Conservation (phyloP, 2,113 vertebrate species). For the Cromileptes altivelis region DNA sequence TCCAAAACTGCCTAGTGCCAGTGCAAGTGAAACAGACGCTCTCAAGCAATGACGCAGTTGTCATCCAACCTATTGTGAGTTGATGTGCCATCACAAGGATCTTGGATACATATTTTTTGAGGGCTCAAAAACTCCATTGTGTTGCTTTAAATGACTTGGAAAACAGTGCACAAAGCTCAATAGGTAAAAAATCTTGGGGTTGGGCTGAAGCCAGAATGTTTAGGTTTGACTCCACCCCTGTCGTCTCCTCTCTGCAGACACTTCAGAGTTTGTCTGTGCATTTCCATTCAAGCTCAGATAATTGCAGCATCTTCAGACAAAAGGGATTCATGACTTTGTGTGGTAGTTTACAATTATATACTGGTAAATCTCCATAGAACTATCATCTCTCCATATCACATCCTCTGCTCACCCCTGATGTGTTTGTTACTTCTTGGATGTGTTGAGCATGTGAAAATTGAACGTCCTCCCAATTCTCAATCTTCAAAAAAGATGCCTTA, state of each 20-base stretch:
- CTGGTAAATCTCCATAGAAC: background rate
- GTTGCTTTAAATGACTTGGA: too few relatives aligned
- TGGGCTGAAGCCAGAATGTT: too few relatives aligned
- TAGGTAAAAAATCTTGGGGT: too few relatives aligned
- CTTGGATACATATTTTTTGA: too few relatives aligned
- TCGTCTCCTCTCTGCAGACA: background rate
- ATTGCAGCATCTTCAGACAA: background rate
- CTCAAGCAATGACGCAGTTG: too few relatives aligned
- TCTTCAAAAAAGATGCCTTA: background rate
- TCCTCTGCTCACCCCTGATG: background rate
- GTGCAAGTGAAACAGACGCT: too few relatives aligned
- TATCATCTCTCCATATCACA: background rate
- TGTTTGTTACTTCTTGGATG: background rate
- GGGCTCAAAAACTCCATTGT: too few relatives aligned
- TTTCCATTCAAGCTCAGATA: slow-evolving; percentile 24
- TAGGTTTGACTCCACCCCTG: too few relatives aligned
- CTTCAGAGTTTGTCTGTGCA: slow-evolving; percentile 13
- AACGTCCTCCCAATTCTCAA: background rate
- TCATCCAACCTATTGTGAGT: too few relatives aligned
- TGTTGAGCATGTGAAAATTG: background rate
- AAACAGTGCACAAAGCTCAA: too few relatives aligned
- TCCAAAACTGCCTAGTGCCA: too few relatives aligned
- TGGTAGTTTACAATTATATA: background rate
- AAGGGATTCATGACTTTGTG: background rate
- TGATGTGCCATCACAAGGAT: too few relatives aligned